Percentiles rank a stretch among this genome's conserved stretches.
phyloP scores from a whole-genome alignment of 2,113 vertebrate genomes.

The Madoqua kirkii region DNA sequence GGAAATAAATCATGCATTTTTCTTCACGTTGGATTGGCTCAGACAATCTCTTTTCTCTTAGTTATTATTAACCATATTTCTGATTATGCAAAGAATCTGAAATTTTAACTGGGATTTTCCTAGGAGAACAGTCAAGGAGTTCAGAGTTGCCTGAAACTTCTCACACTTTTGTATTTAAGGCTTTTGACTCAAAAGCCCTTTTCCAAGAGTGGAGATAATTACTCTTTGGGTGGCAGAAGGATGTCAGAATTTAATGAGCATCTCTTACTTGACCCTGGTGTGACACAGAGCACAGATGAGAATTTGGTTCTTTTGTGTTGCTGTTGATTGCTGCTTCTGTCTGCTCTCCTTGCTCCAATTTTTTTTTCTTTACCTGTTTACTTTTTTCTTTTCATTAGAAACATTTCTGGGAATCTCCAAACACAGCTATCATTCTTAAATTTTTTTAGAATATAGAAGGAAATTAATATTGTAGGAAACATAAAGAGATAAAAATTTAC shows the following conservation, averaged over 20 bases:
- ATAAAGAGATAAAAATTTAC: not conserved
- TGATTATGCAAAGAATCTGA: conserved; percentile 55
- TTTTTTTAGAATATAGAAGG: not conserved
- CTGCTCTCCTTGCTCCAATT: not conserved
- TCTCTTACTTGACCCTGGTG: not conserved
- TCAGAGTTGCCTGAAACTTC: conserved; percentile 47
- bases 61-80: conserved; percentile 65
- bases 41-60: not conserved
- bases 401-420: not conserved
- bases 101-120: conserved; percentile 56
- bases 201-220: not conserved
- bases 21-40: conserved; percentile 43
- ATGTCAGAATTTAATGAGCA: not conserved
- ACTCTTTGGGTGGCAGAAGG: not conserved
- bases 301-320: not conserved
- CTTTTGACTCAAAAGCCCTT: not conserved
- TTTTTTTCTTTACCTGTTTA: not conserved
- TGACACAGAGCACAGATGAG: not conserved
- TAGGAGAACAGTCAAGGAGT: accelerated
- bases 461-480: not conserved
- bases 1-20: not conserved
- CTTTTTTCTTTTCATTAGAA: not conserved
- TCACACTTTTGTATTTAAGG: not conserved
- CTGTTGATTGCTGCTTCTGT: not conserved
- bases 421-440: not conserved